phyloP scores from a whole-genome alignment of 2,113 vertebrate species.

The Anthoscopus minutus region DNA sequence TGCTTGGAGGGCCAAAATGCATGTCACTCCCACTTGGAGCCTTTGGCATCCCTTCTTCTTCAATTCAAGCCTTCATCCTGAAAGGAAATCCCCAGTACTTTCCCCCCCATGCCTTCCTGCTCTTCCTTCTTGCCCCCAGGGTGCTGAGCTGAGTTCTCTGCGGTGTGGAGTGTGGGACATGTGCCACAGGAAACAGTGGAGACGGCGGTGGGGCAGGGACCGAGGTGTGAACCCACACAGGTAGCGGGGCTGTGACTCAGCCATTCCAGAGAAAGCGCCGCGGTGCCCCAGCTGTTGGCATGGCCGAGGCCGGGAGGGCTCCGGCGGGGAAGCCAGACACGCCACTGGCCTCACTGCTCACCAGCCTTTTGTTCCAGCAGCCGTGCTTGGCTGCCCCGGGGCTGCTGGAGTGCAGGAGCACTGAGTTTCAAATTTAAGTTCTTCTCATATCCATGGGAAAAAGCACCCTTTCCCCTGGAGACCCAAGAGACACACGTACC shows the following conservation, averaged over 20 bases:
- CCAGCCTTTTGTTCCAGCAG: background rate
- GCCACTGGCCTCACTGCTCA: background rate
- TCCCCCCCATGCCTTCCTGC: background rate
- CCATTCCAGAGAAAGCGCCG: background rate
- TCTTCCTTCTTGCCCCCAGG: background rate
- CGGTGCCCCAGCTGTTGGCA: background rate
- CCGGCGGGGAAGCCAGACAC: background rate
- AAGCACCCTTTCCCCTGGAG: background rate
- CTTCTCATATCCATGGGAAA: background rate
- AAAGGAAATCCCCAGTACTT: background rate
- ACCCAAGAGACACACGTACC: fast-evolving
- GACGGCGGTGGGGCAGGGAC: background rate
- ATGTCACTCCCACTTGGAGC: fast-evolving
- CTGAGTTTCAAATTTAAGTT: background rate
- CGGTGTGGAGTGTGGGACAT: fast-evolving
- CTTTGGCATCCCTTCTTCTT: background rate
- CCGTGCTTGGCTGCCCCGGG: fast-evolving
- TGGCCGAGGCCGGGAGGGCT: fast-evolving
- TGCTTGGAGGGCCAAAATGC: background rate
- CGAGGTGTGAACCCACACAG: background rate
- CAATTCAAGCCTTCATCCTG: background rate
- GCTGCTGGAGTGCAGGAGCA: background rate
- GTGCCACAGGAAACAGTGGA: constrained; percentile 27
- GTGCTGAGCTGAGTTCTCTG: background rate
- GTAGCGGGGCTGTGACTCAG: constrained; percentile 43